phyloP scores from a whole-genome alignment of 2,888 invertebrate genomes.

The Prosapia bicincta region DNA sequence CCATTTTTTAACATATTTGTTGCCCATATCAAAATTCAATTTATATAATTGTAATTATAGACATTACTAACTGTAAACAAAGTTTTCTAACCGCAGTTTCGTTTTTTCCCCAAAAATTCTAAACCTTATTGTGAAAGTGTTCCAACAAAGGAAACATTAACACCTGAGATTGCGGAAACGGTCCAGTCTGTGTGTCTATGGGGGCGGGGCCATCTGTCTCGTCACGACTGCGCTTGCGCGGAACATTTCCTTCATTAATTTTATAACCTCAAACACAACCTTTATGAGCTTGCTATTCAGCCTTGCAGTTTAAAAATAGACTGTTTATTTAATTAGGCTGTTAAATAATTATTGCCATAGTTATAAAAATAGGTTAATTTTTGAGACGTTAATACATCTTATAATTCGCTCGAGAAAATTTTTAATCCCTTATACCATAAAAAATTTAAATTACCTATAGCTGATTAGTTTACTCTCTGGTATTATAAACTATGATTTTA shows the following conservation, averaged over 20 bases:
- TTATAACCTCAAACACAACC: not conserved
- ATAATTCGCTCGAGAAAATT: no score
- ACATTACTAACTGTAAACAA: no score
- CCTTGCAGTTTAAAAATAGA: not conserved
- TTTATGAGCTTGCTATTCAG: not conserved
- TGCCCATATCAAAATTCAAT: no score
- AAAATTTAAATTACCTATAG: no score
- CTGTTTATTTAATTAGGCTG: not conserved
- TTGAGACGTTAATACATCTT: no score
- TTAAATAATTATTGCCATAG: not conserved
- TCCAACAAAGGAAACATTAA: not conserved
- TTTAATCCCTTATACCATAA: no score
- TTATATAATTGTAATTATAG: no score
- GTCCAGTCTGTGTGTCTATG: not conserved
- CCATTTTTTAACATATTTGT: no score
- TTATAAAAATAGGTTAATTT: no score
- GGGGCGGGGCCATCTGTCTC: not conserved
- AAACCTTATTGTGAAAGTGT: not conserved
- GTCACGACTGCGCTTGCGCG: not conserved
- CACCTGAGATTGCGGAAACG: conserved; percentile 2
- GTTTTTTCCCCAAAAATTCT: not conserved
- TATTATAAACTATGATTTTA: no score
- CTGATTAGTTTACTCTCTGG: no score
- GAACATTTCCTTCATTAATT: not conserved
- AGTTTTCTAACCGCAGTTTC: no score